Conservation (phyloP, 2,113 vertebrate genomes). For the Ibidorhyncha struthersii region DNA sequence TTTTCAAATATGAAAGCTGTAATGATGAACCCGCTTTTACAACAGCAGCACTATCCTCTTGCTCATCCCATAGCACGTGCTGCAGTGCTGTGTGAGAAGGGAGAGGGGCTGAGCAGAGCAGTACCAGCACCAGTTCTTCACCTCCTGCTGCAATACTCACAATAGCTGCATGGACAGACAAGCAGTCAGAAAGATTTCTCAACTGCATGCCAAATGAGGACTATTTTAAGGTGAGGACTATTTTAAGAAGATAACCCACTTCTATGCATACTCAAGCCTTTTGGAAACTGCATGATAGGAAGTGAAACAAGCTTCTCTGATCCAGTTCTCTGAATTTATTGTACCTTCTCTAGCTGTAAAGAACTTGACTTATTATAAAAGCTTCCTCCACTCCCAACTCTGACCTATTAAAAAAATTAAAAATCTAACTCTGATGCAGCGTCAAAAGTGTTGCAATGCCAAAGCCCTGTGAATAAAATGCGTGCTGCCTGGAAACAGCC, state of each 20-base stretch:
- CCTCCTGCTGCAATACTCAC: background rate
- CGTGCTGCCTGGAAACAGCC: background rate
- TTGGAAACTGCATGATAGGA: background rate
- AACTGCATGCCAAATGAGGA: background rate
- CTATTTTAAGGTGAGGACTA: background rate
- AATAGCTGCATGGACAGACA: background rate
- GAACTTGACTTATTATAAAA: background rate
- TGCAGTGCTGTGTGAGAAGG: background rate
- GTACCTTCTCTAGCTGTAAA: background rate
- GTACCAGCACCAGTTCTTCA: background rate
- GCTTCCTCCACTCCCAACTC: background rate
- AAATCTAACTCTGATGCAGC: background rate
- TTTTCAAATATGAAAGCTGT: background rate
- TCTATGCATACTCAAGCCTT: background rate
- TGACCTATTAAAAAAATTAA: background rate
- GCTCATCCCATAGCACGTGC: fast-evolving
- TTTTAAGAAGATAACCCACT: background rate
- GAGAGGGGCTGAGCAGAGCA: background rate
- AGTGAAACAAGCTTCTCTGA: background rate
- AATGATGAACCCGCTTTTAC: background rate
- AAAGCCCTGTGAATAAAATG: background rate
- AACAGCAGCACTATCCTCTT: background rate
- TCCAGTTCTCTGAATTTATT: background rate
- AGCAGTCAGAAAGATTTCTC: background rate
- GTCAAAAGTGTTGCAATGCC: background rate